Evolutionary conservation across 2,113 vertebrate species (phyloP), one percentile per base, ranked within the genome.

Genomic region (Apteryx mantelli): DNA sequence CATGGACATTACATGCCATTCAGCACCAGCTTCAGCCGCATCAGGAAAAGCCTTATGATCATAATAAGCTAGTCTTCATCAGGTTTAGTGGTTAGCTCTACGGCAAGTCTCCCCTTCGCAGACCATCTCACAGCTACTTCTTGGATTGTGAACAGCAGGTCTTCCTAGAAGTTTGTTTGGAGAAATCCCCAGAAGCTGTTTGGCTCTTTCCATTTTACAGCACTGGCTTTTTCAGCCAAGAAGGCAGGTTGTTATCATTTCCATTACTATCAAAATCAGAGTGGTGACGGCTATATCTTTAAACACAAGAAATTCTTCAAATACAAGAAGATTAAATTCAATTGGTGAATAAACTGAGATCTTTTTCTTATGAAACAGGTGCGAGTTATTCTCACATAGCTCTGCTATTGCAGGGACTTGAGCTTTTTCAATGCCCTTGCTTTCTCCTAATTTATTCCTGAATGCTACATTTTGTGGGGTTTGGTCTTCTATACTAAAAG

Each of bases 1-100:
- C 28, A 1, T 16, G 0, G 1, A 28, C 36, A 9, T 5, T 3
- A 5, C 10, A 0, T 4, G 5, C 5, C 22, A 3, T 68, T 42
- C 1, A 0, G 25, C 55, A 40, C n/a, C 9, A 34, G 25, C 34
- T 1, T 3, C 13, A 46, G 64, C 85, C 48, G 71, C n/a, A 44
- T 2, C 64, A 60, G 38, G 40, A 22, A 7, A 50, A 28, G 34
- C 1, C 3, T 24, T 13, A 19, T 25, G 16, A 60, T 8, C 63
- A 3, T 5, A 56, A 34, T 0, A 17, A 12, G 42, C 34, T 26
- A 40, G 32, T 34, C 18, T 50, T 24, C 52, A n/a, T 8, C 1
- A 25, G 7, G 5, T 19, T 46, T 4, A 34, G 13, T 2, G 20
- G 34, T 20, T 48, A 40, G 42, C 28, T n/a, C 42, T 48, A 38